Percentiles rank a stretch among this genome's conserved stretches.
Conservation (phyloP, 2,113 vertebrate species). For the Neogale vison region DNA sequence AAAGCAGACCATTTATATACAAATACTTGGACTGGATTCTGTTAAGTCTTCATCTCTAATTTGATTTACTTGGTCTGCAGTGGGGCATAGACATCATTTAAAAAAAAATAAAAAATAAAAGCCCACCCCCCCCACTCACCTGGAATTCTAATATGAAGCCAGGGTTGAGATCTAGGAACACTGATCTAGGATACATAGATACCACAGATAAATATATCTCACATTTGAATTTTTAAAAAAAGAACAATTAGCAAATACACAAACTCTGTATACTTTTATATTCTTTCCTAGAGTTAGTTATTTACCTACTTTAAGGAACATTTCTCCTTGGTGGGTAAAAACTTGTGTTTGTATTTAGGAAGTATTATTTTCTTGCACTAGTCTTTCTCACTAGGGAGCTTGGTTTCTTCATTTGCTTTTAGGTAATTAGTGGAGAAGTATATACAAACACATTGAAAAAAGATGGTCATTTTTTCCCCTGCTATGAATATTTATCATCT, state of each 20-base stretch:
- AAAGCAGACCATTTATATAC: not conserved
- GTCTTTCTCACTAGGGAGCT: conserved; percentile 13
- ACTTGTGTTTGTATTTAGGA: conserved; percentile 23
- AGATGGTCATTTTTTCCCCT: conserved; percentile 20
- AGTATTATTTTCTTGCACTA: conserved; percentile 12
- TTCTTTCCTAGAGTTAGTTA: not conserved
- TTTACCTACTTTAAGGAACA: conserved; percentile 7
- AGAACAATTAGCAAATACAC: not conserved
- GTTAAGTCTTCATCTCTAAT: not conserved
- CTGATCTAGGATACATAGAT: not conserved
- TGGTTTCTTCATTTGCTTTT: conserved; percentile 16
- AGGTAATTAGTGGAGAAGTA: conserved; percentile 30
- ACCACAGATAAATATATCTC: not conserved
- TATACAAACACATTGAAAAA: conserved; percentile 21
- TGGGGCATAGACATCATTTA: not conserved
- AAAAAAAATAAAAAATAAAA: not conserved
- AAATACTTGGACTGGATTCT: not conserved
- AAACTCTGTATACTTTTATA: not conserved
- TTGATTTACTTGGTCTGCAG: not conserved
- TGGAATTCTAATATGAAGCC: not conserved
- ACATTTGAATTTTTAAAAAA: conserved; percentile 5
- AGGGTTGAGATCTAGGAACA: not conserved
- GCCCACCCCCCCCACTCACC: not conserved
- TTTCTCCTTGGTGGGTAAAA: not conserved
- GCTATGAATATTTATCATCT: conserved; percentile 2